Evolutionary conservation across 1,140 invertebrate genomes (phyloP), one percentile per base, ranked within the genome.

Genomic region (Stegodyphus mimosarum): DNA sequence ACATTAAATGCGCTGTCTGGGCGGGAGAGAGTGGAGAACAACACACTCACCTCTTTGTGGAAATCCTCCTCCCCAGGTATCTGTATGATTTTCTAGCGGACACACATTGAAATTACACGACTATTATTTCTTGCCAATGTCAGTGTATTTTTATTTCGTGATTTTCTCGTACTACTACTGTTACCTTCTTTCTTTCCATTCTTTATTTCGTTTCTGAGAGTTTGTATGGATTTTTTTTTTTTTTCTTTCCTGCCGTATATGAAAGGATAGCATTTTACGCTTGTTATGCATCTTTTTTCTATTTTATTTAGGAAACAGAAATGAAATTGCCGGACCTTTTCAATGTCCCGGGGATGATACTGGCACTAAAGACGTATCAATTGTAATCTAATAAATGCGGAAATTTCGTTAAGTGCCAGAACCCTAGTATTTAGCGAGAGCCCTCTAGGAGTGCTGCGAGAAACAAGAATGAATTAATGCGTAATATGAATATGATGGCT

Each of bases 61-160:
- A 48, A 10, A 60, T 53, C 55, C 52, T 53, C 55, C n/a, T 33
- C 52, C 51, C 17, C 64, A 13, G n/a, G 15, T 9, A 33, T 66
- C 53, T 48, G 53, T 73, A 81, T 60, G 73, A 70, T 76, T 83
- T 83, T 84, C 64, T 84, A 69, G 73, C 63, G 49, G 13, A 69
- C 81, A 33, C 33, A 15, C 55, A 67, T 67, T 67, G 64, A 67
- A 67, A n/a, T 67, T n/a, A 72, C 70, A 50, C 49, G 48, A 50
- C 53, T 55, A 73, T 75, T 53, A 75, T 83, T 83, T 75, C 81
- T 50, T 75, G 81, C 64, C 18, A 15, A 2, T 67, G 11, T 67
- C 64, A 17, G 70, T 7, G 33, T 83, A 17, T 73, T 60, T 74
- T 73, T 73, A 64, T 64, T 72, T 73, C 70, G 53, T 72, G 49